Evolutionary conservation across 1,140 invertebrate species (phyloP).

Genomic region (Linepithema humile): DNA sequence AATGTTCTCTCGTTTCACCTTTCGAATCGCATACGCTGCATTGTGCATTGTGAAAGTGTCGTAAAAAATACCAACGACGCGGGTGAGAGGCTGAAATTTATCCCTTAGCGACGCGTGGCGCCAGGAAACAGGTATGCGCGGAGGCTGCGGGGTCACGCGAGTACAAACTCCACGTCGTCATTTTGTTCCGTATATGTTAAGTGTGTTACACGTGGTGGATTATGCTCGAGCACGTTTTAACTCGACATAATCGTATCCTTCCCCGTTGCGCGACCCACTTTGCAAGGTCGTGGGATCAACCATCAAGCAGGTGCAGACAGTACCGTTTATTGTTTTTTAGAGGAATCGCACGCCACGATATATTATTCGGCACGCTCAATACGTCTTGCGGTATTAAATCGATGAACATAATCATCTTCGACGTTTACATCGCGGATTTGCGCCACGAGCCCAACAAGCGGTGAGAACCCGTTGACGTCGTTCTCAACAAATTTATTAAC

Average conservation of each 20-base stretch:
- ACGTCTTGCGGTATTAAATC: slow-evolving; percentile 11
- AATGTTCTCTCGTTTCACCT: not conserved
- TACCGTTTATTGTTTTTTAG: slow-evolving; percentile 59
- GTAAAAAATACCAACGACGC: slow-evolving; percentile 1
- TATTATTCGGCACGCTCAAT: slow-evolving; percentile 35
- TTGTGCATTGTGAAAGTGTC: slow-evolving; percentile 17
- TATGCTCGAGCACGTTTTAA: slow-evolving; percentile 71
- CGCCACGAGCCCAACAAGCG: slow-evolving; percentile 17
- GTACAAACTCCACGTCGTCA: slow-evolving; percentile 44
- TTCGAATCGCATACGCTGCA: not conserved
- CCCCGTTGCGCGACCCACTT: slow-evolving; percentile 76
- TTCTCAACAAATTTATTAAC: slow-evolving; percentile 9
- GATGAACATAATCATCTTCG: slow-evolving; percentile 21
- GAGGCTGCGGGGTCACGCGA: slow-evolving; percentile 13
- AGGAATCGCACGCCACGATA: slow-evolving; percentile 11
- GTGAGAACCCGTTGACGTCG: not conserved
- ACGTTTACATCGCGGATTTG: slow-evolving; percentile 27
- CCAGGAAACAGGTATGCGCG: not conserved
- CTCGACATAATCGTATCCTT: slow-evolving; percentile 71
- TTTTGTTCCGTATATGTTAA: slow-evolving; percentile 75
- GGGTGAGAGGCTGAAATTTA: not conserved
- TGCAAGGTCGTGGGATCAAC: slow-evolving; percentile 73
- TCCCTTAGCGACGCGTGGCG: not conserved
- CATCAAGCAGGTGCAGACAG: slow-evolving; percentile 58
- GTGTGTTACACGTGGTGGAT: slow-evolving; percentile 73